Base-by-base conservation (phyloP, 1,140 invertebrate species). In the Drosophila grimshawi region DNA sequence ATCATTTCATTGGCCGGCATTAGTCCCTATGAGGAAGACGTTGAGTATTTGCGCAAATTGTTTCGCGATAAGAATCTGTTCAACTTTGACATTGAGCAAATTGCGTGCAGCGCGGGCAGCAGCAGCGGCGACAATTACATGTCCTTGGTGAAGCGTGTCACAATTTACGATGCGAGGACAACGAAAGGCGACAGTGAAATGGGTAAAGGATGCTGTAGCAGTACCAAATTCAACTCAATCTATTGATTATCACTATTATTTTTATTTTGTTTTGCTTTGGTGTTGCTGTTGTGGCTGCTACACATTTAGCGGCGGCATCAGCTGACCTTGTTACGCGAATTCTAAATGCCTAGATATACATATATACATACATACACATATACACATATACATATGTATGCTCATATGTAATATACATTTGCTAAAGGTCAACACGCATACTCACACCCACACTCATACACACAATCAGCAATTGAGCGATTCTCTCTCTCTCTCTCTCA, bases 61-160 rank as follows among this genome's bases (percentile, higher is more conserved):
- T 86, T 92, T 37, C 62, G 69, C 48, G 66, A 57, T 11, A 91
- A 61, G 57, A 78, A 86, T 53, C 56, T 92, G 62, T 67, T 90
- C 48, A 76, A 76, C 48, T 91, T 92, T 70, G 75, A 73, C 49
- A 90, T 92, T 62, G 78, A 74, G 33, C 71, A 74, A 51, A 88
- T 92, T 5, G 69, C 66, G 11, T 92, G 91, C 74, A 79, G 73
- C 35, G 80, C 91, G 30, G 91, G 91, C 51, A 92, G 91, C 66
- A 89, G 91, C 76, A 86, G 81, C 11, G 92, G 92, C 51, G 92
- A 92, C 64, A 92, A 92, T 61, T 92, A 92, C 35, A 92, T 92
- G 92, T 92, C 91, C 19, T 79, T 92, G 61, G 85, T 92, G 33
- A 92, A 93, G 77, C 81, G 93, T 69, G 75, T 93, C 43, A 83